phyloP scores from a whole-genome alignment of 2,797 vertebrate genomes.

The Bryconaethiops microstoma region DNA sequence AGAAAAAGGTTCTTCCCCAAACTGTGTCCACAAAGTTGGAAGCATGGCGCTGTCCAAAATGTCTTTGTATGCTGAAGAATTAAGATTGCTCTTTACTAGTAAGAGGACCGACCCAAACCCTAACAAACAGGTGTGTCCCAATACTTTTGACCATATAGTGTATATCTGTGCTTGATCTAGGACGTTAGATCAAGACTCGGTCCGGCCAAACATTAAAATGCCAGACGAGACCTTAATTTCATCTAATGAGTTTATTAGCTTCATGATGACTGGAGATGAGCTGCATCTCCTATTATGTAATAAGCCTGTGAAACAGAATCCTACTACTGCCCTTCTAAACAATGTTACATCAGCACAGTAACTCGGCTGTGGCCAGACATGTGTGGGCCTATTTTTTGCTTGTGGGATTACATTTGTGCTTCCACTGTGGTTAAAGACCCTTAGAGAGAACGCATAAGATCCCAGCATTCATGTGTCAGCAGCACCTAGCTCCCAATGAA shows the following conservation, averaged over 20 bases:
- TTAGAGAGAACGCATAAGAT: conserved; percentile 8
- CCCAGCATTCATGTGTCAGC: conserved; percentile 1
- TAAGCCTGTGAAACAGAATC: not conserved
- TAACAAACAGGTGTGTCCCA: no score
- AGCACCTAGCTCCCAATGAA: conserved; percentile 24
- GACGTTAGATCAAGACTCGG: conserved; percentile 2
- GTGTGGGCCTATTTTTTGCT: not conserved
- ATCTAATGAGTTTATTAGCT: not conserved
- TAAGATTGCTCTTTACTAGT: no score
- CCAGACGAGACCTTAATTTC: conserved; percentile 10
- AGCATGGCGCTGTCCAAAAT: no score
- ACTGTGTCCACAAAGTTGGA: no score
- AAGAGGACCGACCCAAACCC: no score
- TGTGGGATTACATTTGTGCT: not conserved
- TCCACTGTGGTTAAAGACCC: not conserved
- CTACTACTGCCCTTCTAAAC: conserved; percentile 13
- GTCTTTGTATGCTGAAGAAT: no score
- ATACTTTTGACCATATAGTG: no score
- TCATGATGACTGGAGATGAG: no score
- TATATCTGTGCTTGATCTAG: not conserved
- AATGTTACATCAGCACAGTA: conserved; percentile 11
- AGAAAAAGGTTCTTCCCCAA: no score
- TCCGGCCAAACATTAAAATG: conserved; percentile 19
- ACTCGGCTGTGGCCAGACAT: not conserved
- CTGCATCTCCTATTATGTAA: not conserved